Percentiles rank a stretch among this genome's conserved stretches.
phyloP scores from a whole-genome alignment of 2,888 invertebrate genomes.

The Lycocerus yunnanus region DNA sequence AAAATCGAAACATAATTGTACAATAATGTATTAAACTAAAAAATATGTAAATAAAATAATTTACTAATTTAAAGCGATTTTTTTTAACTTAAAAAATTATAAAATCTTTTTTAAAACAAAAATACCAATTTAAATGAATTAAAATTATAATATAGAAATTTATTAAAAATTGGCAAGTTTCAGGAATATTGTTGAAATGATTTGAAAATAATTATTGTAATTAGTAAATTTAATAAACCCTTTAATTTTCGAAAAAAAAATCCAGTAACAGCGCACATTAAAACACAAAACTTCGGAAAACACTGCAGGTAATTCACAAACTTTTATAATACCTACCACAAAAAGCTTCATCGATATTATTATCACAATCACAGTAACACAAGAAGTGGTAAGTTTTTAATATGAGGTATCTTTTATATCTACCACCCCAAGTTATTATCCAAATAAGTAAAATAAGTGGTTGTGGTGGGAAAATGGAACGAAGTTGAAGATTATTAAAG shows the following conservation, averaged over 20 bases:
- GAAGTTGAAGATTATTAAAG: conserved; percentile 24
- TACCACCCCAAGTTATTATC: conserved; percentile 12
- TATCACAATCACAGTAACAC: conserved; percentile 19
- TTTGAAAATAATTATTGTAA: not conserved
- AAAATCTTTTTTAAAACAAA: no score
- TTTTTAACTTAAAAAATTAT: no score
- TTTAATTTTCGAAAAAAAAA: not conserved
- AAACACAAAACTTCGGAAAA: not conserved
- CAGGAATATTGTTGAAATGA: not conserved
- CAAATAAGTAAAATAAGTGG: not conserved
- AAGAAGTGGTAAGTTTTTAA: conserved; percentile 9
- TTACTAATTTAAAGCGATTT: no score
- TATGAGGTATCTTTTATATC: conserved; percentile 16
- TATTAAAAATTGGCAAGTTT: no score
- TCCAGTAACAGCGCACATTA: not conserved
- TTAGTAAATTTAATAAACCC: not conserved
- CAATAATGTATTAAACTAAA: no score
- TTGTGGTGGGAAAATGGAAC: conserved; percentile 23
- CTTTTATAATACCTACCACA: conserved; percentile 16
- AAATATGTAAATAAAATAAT: no score
- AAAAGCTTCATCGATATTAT: conserved; percentile 17
- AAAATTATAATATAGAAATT: no score
- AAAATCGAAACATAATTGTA: no score
- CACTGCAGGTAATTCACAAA: not conserved
- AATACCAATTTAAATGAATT: no score